These are phyloP conservation scores for Sanderia malayensis DNA, from an alignment of 30 jellyfish, hydroid and myxozoan species.

Conservation along the genomic window DNA sequence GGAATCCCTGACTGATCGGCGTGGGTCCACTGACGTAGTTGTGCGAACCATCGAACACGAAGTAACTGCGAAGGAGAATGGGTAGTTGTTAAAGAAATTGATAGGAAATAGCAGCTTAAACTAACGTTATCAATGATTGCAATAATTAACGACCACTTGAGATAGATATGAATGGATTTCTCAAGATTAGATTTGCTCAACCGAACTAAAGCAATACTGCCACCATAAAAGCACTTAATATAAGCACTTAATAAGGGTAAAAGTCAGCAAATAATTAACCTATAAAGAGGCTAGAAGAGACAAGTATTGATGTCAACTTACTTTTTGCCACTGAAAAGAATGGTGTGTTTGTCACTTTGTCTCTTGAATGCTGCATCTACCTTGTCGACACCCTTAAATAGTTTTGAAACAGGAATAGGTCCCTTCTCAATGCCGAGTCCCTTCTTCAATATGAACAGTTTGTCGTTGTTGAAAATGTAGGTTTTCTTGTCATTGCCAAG, in stretches of 20 bases:
- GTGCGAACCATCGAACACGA: constrained; percentile 49
- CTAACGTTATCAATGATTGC: too few relatives aligned
- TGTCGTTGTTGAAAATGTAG: constrained; percentile 66
- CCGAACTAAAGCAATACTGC: too few relatives aligned
- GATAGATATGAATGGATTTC: too few relatives aligned
- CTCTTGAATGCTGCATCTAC: constrained; percentile 80
- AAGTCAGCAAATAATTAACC: too few relatives aligned
- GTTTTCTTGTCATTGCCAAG: constrained; percentile 59
- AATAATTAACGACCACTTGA: too few relatives aligned
- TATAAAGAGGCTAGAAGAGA: background rate
- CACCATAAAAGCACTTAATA: too few relatives aligned
- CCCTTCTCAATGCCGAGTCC: constrained; percentile 56
- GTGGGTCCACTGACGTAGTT: constrained; percentile 38
- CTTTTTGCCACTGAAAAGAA: constrained; percentile 69
- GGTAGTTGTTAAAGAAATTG: too few relatives aligned
- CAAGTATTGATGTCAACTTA: constrained; percentile 18
- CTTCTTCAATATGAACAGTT: constrained; percentile 53
- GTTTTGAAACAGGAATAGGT: constrained; percentile 47
- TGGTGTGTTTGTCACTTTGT: constrained; percentile 46
- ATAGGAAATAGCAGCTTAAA: too few relatives aligned
- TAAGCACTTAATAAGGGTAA: too few relatives aligned
- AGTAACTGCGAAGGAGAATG: constrained; percentile 53
- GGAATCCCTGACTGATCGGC: constrained; percentile 58
- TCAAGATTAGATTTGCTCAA: too few relatives aligned
- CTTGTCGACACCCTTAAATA: constrained; percentile 53